Evolutionary conservation across 2,888 invertebrate species (phyloP), one percentile per base, ranked within the genome.

Genomic region (Hypercompe scribonia): DNA sequence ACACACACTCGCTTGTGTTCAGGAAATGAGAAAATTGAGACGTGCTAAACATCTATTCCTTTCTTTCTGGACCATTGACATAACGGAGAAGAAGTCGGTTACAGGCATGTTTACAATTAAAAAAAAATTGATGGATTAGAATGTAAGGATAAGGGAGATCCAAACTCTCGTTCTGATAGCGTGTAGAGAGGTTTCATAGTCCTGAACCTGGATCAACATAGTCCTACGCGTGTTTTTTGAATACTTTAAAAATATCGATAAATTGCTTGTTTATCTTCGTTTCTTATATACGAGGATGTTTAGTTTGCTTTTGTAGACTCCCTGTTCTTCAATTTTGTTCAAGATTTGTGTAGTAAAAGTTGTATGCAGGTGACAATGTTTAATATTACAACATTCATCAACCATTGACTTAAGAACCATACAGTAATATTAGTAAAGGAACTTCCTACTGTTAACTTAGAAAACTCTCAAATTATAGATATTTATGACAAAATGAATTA

Each of bases 401-500:
- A 13, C 3, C 54, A 13, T 58, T 1, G 4, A 3, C 0, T 10
- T 50, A 8, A 7, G 50, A 3, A 11, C 42, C 15, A 13, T 11
- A 3, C 8, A 50, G 24, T n/a, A 11, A n/a, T 3, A n/a, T n/a
- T n/a, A 36, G 36, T 36, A 36, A 50, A 58, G 36, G 36, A 34
- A 36, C 36, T 58, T 58, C 18, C 21, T 34, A 24, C n/a, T 28
- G 33, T 64, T 65, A 39, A 31, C 42, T 24, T 36, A 67, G 10
- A 68, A 72, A 72, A 68, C 36, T 28, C 24, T 34, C 1, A 11
- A 34, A 36, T 61, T 46, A 61, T 63, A 50, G 54, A 24, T 65
- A 65, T 58, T 68, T 21, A 21, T 54, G 68, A 72, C 65, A 68
- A 50, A 31, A 54, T 54, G 21, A 39, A 24, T 36, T 68, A 68